Evolutionary conservation across 2,888 invertebrate species (phyloP).

Genomic region (Acrobasis consociella): DNA sequence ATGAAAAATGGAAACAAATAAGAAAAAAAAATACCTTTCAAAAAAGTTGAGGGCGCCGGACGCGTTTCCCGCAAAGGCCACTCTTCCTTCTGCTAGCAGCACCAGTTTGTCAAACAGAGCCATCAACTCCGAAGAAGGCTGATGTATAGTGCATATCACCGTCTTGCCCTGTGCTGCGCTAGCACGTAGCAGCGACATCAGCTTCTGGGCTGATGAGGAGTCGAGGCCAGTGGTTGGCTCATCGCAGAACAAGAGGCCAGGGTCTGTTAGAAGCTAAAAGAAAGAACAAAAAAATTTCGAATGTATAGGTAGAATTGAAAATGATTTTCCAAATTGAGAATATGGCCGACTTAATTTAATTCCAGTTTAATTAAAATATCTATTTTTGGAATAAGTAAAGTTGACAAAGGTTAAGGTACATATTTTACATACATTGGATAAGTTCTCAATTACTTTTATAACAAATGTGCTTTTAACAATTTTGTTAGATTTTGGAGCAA

Average conservation of each 20-base stretch:
- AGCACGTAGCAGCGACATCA: constrained; percentile 87
- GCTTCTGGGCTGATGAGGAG: constrained; percentile 94
- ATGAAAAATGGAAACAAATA: no score
- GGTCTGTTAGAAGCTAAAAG: constrained; percentile 91
- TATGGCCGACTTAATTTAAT: no score
- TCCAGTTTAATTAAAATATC: neutral
- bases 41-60: constrained; percentile 74
- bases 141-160: constrained; percentile 96
- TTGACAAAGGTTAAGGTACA: no score
- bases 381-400: no score
- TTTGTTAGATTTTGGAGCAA: no score
- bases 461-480: no score
- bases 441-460: no score
- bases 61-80: constrained; percentile 91
- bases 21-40: constrained; percentile 83
- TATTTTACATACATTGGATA: no score
- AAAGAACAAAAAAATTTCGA: no score
- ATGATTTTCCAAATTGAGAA: no score
- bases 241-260: constrained; percentile 95
- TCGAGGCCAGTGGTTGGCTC: constrained; percentile 98
- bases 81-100: constrained; percentile 92
- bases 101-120: constrained; percentile 90
- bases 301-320: no score
- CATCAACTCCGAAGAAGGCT: constrained; percentile 94
- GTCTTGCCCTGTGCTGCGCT: constrained; percentile 91